phyloP scores from a whole-genome alignment of 2,113 vertebrate species.

The Phyllostomus hastatus region DNA sequence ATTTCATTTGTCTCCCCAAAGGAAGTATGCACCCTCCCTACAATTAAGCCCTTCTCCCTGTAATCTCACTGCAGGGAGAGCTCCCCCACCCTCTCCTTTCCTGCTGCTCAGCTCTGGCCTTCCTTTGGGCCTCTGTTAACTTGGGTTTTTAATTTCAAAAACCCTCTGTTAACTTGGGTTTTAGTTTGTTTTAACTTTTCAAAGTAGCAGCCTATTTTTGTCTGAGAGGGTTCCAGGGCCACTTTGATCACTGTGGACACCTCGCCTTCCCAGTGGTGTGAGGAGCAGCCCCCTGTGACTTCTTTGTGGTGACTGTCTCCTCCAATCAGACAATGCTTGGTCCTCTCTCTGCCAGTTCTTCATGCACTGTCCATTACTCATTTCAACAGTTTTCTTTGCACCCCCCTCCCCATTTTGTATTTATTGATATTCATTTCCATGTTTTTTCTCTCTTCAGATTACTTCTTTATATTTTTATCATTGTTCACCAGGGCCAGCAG shows the following conservation, averaged over 20 bases:
- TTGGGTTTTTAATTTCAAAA: not conserved
- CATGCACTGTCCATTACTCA: not conserved
- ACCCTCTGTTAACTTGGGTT: too few relatives aligned
- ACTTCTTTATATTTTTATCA: not conserved
- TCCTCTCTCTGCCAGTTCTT: not conserved
- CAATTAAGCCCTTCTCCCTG: not conserved
- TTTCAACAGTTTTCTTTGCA: not conserved
- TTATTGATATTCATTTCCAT: not conserved
- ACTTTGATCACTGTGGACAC: too few relatives aligned
- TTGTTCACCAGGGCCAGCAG: not conserved
- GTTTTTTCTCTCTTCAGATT: not conserved
- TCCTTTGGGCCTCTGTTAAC: not conserved
- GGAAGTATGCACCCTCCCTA: not conserved
- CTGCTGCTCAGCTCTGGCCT: not conserved
- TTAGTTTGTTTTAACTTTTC: not conserved
- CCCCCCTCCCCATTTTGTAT: not conserved
- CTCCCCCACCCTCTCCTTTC: too few relatives aligned
- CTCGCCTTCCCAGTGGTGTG: not conserved
- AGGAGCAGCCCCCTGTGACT: not conserved
- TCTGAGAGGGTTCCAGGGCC: too few relatives aligned
- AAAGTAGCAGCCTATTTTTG: not conserved
- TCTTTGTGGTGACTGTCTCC: not conserved
- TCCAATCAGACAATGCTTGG: not conserved
- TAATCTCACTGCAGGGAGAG: not conserved
- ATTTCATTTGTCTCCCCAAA: not conserved